A percentile compares a stretch with the other conserved stretches of the same genome.
phyloP scores from a whole-genome alignment of 2,113 vertebrate genomes.

The Philantomba maxwellii region DNA sequence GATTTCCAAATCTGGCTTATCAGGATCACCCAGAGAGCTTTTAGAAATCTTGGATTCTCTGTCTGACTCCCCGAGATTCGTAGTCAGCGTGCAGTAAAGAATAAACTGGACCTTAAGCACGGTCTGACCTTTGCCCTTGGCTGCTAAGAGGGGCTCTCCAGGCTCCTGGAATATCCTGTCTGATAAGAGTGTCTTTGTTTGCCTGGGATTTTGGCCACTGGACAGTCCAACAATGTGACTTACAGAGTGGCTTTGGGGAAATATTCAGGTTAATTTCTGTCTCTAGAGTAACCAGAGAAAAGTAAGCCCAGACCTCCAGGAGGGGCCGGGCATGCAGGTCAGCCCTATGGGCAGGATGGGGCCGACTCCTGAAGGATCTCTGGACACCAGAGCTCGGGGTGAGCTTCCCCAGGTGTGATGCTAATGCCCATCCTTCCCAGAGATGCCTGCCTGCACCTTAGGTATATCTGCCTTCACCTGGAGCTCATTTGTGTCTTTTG shows the following conservation, averaged over 20 bases:
- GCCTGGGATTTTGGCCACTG: neutral
- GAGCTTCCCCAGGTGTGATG: rapidly evolving
- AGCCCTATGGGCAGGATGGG: neutral
- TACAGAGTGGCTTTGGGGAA: rapidly evolving
- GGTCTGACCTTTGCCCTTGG: neutral
- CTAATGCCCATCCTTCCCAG: neutral
- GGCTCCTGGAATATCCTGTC: neutral
- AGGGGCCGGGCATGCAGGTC: neutral
- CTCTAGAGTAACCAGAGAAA: neutral
- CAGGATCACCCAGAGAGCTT: neutral
- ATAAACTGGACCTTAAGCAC: neutral
- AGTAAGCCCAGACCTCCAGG: neutral
- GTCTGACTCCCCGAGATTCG: neutral
- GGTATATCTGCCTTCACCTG: neutral
- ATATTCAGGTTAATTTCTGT: neutral
- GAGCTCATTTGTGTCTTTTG: neutral
- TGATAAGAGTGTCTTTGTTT: neutral
- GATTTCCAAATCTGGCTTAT: neutral
- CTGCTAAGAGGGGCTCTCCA: neutral
- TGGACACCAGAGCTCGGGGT: neutral
- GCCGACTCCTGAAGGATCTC: no score
- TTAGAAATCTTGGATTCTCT: neutral
- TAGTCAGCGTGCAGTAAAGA: neutral
- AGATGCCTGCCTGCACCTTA: neutral
- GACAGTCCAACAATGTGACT: neutral